phyloP scores from a whole-genome alignment of 2,113 vertebrate genomes.

The Galemys pyrenaicus region DNA sequence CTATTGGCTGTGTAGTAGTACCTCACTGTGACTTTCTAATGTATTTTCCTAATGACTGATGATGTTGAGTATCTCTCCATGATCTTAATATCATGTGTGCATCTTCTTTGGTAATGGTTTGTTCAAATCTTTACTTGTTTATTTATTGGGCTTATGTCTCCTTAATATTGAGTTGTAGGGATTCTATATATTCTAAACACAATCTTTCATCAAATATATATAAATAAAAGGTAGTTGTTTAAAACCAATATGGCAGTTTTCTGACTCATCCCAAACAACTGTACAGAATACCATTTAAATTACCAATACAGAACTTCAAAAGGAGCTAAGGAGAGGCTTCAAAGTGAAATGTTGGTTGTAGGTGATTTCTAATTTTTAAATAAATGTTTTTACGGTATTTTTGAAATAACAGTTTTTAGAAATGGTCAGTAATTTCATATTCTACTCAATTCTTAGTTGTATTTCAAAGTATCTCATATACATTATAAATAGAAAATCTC shows the following conservation, averaged over 20 bases:
- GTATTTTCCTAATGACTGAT: background rate
- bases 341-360: background rate
- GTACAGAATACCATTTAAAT: slow-evolving; percentile 16
- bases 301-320: background rate
- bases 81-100: background rate
- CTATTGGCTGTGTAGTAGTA: background rate
- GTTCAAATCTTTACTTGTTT: background rate
- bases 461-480: slow-evolving; percentile 15
- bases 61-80: background rate
- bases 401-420: background rate
- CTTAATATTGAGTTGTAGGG: background rate
- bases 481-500: background rate
- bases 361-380: slow-evolving; percentile 19
- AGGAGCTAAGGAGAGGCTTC: background rate
- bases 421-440: slow-evolving; percentile 25
- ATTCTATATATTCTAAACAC: background rate
- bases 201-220: background rate
- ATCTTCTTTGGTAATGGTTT: background rate
- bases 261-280: slow-evolving; percentile 1
- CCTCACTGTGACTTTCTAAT: background rate
- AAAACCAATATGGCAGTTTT: background rate
- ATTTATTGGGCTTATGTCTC: background rate
- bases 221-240: background rate
- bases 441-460: background rate
- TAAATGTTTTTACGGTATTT: background rate